A percentile compares a stretch with the other conserved stretches of the same genome.
These are phyloP conservation scores for Hemaris fuciformis DNA, from an alignment of 2,888 invertebrate species.

Conservation along the genomic window DNA sequence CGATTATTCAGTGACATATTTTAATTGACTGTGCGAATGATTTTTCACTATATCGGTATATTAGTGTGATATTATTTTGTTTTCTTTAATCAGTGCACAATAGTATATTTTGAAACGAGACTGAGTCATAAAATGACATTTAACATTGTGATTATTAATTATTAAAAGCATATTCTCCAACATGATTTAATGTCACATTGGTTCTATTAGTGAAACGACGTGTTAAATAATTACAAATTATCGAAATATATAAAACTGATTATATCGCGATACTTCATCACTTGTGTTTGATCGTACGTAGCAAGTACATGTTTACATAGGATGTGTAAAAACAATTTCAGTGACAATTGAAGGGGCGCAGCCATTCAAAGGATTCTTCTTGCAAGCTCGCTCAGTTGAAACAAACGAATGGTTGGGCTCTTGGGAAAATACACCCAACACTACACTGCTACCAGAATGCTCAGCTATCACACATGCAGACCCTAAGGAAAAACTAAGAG, in stretches of 20 bases:
- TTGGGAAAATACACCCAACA: slow-evolving; percentile 87
- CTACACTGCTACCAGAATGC: slow-evolving; percentile 89
- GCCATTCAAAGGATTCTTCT: slow-evolving; percentile 90
- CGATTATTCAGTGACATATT: neutral
- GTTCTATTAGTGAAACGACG: neutral
- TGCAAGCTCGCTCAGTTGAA: slow-evolving; percentile 88
- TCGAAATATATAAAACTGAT: neutral
- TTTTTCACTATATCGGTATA: too few relatives aligned
- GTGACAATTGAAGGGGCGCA: slow-evolving; percentile 81
- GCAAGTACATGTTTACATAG: neutral
- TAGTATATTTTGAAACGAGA: too few relatives aligned
- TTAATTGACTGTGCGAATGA: neutral
- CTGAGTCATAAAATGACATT: neutral
- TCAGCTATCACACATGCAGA: slow-evolving; percentile 90
- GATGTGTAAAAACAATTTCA: slow-evolving; percentile 47
- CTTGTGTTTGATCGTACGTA: neutral
- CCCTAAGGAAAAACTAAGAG: slow-evolving; percentile 86
- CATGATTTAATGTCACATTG: neutral
- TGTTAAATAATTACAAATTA: neutral
- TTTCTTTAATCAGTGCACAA: too few relatives aligned
- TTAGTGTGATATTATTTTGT: too few relatives aligned
- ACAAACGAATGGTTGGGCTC: slow-evolving; percentile 88
- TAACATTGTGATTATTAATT: neutral
- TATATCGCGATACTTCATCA: neutral
- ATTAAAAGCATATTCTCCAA: neutral